Conservation (phyloP, 23 tunicate species). For the Styela plicata region DNA sequence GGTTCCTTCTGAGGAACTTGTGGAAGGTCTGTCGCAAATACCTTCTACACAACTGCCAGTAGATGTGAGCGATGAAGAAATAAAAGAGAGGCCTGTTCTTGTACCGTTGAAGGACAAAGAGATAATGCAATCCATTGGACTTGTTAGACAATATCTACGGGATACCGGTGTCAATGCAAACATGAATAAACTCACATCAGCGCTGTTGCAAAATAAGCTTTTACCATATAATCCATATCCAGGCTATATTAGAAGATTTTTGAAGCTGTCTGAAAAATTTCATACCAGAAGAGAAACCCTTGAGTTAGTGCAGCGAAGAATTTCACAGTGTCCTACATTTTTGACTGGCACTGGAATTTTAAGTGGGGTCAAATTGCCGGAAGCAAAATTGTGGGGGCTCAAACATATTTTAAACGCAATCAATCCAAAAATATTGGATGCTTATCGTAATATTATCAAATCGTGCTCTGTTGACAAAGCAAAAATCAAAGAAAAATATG, state of each 20-base stretch:
- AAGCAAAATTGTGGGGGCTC: conserved; percentile 52
- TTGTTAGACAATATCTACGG: conserved; percentile 46
- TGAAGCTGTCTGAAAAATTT: conserved; percentile 56
- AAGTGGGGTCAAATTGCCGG: conserved; percentile 19
- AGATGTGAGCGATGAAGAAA: background rate
- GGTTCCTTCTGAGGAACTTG: background rate
- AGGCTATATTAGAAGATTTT: conserved; percentile 48
- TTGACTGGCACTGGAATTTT: conserved; percentile 17
- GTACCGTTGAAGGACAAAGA: conserved; percentile 25
- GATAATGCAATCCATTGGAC: conserved; percentile 37
- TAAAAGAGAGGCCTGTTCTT: conserved; percentile 21
- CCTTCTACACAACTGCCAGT: background rate
- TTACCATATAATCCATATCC: conserved; percentile 90
- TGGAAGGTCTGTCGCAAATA: background rate
- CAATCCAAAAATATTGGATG: conserved; percentile 38
- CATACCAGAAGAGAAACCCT: conserved; percentile 7
- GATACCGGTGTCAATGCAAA: conserved; percentile 37
- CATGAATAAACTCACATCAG: conserved; percentile 44
- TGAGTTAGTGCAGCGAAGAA: background rate
- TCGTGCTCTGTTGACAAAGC: background rate
- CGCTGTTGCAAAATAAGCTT: conserved; percentile 36
- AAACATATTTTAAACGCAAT: conserved; percentile 60
- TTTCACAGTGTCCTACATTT: background rate
- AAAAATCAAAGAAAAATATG: background rate
- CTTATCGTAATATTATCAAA: conserved; percentile 3